These are phyloP conservation scores for Macrobrachium nipponense DNA, from an alignment of 1,140 invertebrate genomes.

Conservation along the genomic window DNA sequence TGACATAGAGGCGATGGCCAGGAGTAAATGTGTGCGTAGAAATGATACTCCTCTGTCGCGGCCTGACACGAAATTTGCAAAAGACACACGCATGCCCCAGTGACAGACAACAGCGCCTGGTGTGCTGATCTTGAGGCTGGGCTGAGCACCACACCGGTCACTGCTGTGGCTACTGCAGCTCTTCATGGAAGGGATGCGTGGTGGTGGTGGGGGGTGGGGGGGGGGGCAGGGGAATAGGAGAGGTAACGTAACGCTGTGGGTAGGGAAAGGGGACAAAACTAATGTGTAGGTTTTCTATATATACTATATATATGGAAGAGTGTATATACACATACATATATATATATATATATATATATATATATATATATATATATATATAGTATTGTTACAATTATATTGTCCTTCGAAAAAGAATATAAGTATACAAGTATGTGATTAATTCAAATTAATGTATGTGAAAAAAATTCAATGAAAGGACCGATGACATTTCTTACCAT, in stretches of 20 bases:
- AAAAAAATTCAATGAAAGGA: no score
- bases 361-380: background rate
- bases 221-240: background rate
- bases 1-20: slow-evolving; percentile 47
- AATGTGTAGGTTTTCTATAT: no score
- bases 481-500: no score
- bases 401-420: no score
- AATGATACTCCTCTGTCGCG: slow-evolving; percentile 38
- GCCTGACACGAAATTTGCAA: slow-evolving; percentile 37
- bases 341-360: background rate
- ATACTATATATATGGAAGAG: no score
- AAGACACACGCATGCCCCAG: slow-evolving; percentile 45
- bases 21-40: slow-evolving; percentile 51
- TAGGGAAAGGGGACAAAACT: no score
- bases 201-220: background rate
- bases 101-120: slow-evolving; percentile 39
- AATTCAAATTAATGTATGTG: no score
- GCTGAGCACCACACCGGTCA: background rate
- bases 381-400: no score
- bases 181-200: background rate
- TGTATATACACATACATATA: no score
- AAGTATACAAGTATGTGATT: no score
- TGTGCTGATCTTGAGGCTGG: background rate
- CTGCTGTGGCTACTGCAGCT: background rate
- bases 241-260: no score